Evolutionary conservation across 2,888 invertebrate genomes (phyloP).

Genomic region (Diabrotica balteata): DNA sequence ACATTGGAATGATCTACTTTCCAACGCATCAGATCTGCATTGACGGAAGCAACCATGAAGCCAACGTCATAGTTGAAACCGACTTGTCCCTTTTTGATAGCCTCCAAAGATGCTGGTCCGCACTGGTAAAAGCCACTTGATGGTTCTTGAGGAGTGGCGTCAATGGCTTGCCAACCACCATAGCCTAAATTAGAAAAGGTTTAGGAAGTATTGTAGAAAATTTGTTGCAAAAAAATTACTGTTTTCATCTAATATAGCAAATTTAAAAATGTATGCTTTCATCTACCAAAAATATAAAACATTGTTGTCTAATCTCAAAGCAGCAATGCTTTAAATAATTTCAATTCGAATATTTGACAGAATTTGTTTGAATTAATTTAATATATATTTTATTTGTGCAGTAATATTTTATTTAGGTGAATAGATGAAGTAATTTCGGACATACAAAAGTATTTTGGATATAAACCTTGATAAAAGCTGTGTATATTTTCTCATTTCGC

Average conservation of each 20-base stretch:
- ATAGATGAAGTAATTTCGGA: too few relatives aligned
- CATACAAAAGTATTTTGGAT: too few relatives aligned
- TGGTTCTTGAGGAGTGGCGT: constrained; percentile 84
- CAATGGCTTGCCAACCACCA: constrained; percentile 91
- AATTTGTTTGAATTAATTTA: too few relatives aligned
- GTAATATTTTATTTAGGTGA: too few relatives aligned
- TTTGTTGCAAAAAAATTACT: neutral
- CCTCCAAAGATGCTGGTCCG: constrained; percentile 81
- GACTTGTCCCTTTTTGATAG: constrained; percentile 78
- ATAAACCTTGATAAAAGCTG: too few relatives aligned
- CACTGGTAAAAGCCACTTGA: constrained; percentile 77
- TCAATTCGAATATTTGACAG: too few relatives aligned
- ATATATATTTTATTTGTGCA: too few relatives aligned
- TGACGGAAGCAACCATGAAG: constrained; percentile 83
- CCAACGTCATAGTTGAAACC: constrained; percentile 77
- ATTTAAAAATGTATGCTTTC: neutral
- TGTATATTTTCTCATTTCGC: too few relatives aligned
- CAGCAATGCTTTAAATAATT: too few relatives aligned
- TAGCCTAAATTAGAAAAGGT: constrained; percentile 64
- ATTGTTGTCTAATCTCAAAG: too few relatives aligned
- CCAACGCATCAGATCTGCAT: constrained; percentile 85
- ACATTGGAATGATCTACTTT: constrained; percentile 70
- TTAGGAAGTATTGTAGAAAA: neutral
- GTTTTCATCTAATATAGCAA: neutral
- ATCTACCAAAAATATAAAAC: too few relatives aligned